Evolutionary conservation across 2,888 invertebrate genomes (phyloP).

Genomic region (Ditylenchus weischeri): DNA sequence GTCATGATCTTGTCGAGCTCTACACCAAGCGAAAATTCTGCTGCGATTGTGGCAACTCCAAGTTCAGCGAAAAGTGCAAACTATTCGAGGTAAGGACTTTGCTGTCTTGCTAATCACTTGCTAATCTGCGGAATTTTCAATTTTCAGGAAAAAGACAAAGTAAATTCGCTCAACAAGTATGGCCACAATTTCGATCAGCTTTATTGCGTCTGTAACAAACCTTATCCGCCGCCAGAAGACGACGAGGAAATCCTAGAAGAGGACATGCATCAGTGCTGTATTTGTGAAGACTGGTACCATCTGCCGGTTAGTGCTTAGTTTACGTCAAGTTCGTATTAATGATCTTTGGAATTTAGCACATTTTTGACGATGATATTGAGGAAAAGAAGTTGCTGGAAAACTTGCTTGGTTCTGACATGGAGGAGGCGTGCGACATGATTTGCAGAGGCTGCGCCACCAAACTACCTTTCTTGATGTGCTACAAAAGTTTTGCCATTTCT

Average conservation of each 20-base stretch:
- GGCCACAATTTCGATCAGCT: conserved; percentile 79
- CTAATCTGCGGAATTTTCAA: not conserved
- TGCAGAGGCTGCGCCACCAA: conserved; percentile 30
- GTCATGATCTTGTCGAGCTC: conserved; percentile 87
- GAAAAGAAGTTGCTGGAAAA: conserved; percentile 13
- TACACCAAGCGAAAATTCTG: conserved; percentile 88
- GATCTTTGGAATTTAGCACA: conserved; percentile 13
- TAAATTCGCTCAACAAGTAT: conserved; percentile 70
- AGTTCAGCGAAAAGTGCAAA: conserved; percentile 66
- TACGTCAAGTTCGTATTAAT: not conserved
- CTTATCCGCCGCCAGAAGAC: conserved; percentile 70
- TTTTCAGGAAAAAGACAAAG: conserved; percentile 65
- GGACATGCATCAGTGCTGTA: conserved; percentile 91
- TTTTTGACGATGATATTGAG: conserved; percentile 15
- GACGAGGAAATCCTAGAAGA: conserved; percentile 73
- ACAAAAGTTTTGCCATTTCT: conserved; percentile 14
- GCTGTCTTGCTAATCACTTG: not conserved
- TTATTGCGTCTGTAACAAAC: conserved; percentile 85
- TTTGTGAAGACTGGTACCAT: conserved; percentile 98
- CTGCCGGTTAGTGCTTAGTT: conserved; percentile 14
- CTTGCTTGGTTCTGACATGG: not conserved
- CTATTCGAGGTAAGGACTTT: conserved; percentile 43
- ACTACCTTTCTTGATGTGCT: conserved; percentile 27
- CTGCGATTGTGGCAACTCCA: conserved; percentile 69
- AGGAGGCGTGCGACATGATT: conserved; percentile 27